A percentile compares a stretch with the other conserved stretches of the same genome.
Evolutionary conservation across 2,113 vertebrate species (phyloP).

Genomic region (Eonycteris spelaea): DNA sequence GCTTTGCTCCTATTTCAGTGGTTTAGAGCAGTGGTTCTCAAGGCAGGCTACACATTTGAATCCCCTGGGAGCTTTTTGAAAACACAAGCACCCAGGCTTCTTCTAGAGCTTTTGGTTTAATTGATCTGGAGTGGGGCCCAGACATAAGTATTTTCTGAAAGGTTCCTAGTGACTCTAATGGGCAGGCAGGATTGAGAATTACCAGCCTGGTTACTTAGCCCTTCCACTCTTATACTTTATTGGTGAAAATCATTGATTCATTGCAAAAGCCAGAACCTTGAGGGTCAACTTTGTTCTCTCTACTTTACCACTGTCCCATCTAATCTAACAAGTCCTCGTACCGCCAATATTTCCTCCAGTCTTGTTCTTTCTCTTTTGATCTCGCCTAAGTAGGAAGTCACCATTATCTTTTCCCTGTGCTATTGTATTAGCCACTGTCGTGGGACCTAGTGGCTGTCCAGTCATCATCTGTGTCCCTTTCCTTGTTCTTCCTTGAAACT

Average conservation of each 20-base stretch:
- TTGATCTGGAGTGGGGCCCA: background rate
- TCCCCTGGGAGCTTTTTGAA: background rate
- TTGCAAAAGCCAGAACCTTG: background rate
- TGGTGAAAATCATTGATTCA: background rate
- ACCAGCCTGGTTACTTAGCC: background rate
- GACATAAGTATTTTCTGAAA: background rate
- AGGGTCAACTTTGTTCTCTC: background rate
- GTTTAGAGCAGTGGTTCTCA: background rate
- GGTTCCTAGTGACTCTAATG: background rate
- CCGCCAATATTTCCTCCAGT: background rate
- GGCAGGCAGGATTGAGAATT: background rate
- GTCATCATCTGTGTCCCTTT: background rate
- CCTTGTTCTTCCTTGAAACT: background rate
- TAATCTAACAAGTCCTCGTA: background rate
- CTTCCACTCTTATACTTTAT: background rate
- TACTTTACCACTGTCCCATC: background rate
- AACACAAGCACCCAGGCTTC: no score
- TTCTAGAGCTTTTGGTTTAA: background rate
- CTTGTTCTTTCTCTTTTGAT: background rate
- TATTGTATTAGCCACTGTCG: background rate
- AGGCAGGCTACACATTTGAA: background rate
- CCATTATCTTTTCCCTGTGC: background rate
- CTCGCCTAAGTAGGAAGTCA: background rate
- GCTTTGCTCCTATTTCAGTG: background rate
- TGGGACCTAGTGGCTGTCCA: background rate